Evolutionary conservation across 1,140 invertebrate species (phyloP).

Genomic region (Drosophila triauraria): DNA sequence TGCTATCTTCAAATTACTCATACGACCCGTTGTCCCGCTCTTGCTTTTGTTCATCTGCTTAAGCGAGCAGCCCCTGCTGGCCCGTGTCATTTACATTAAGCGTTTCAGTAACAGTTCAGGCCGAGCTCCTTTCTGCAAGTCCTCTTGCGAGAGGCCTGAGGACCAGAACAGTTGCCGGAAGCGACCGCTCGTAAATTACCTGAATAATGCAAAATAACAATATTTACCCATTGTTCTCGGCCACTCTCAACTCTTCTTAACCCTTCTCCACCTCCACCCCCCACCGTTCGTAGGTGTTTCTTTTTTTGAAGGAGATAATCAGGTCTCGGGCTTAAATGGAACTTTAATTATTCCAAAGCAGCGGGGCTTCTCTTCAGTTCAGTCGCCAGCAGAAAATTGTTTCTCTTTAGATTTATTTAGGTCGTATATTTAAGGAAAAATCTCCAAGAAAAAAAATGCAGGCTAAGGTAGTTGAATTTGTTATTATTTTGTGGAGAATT

Average conservation of each 20-base stretch:
- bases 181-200: conserved; percentile 74
- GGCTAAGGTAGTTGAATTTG: background rate
- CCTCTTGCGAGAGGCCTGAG: conserved; percentile 3
- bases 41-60: conserved; percentile 26
- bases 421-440: background rate
- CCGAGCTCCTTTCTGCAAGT: conserved; percentile 6
- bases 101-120: conserved; percentile 44
- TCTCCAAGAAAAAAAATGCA: background rate
- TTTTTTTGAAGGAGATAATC: conserved; percentile 35
- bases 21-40: conserved; percentile 59
- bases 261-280: background rate
- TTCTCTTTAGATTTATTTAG: conserved; percentile 12
- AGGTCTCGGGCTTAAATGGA: conserved; percentile 35
- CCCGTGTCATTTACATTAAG: conserved; percentile 59
- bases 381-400: background rate
- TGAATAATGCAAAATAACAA: conserved; percentile 81
- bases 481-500: background rate
- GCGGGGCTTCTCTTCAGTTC: conserved; percentile 8
- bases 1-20: conserved; percentile 77
- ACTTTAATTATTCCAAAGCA: conserved; percentile 43
- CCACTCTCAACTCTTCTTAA: background rate
- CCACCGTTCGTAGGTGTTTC: background rate
- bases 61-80: conserved; percentile 33
- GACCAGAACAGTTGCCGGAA: conserved; percentile 46
- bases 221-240: conserved; percentile 73